These are phyloP conservation scores for Morpho deidamia DNA, from an alignment of 2,888 invertebrate genomes.

Conservation along the genomic window DNA sequence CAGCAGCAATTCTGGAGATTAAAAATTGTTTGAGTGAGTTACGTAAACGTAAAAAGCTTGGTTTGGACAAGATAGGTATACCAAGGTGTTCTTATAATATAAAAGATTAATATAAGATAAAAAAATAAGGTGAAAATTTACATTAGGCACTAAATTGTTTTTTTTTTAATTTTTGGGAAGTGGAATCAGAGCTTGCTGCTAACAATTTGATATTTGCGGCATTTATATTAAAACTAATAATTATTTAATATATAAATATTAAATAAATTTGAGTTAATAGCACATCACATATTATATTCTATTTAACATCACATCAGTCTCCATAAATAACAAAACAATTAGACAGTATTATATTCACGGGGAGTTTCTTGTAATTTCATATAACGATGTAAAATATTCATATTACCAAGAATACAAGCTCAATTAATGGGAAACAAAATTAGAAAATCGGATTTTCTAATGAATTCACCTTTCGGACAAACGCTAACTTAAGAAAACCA, in stretches of 20 bases:
- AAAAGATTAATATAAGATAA: background rate
- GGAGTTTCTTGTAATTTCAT: too few species aligned
- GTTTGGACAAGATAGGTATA: background rate
- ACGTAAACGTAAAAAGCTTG: background rate
- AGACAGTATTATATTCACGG: constrained; percentile 1
- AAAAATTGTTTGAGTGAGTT: background rate
- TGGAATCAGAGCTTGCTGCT: background rate
- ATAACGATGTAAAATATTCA: too few species aligned
- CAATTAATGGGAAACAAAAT: too few species aligned
- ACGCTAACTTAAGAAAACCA: too few species aligned
- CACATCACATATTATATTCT: constrained; percentile 28
- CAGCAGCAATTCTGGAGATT: constrained; percentile 4
- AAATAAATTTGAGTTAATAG: constrained; percentile 11
- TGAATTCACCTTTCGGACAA: too few species aligned
- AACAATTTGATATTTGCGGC: background rate
- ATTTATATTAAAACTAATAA: background rate
- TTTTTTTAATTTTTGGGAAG: background rate
- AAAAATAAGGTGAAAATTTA: background rate
- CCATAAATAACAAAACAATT: constrained; percentile 7
- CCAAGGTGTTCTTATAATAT: background rate
- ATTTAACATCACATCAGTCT: constrained; percentile 20
- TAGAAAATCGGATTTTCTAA: too few species aligned
- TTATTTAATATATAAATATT: background rate
- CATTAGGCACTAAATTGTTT: background rate
- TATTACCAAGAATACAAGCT: too few species aligned